Percentiles rank a stretch among this genome's conserved stretches.
Evolutionary conservation across 2,113 vertebrate genomes (phyloP).

Genomic region (Limnothrissa miodon): DNA sequence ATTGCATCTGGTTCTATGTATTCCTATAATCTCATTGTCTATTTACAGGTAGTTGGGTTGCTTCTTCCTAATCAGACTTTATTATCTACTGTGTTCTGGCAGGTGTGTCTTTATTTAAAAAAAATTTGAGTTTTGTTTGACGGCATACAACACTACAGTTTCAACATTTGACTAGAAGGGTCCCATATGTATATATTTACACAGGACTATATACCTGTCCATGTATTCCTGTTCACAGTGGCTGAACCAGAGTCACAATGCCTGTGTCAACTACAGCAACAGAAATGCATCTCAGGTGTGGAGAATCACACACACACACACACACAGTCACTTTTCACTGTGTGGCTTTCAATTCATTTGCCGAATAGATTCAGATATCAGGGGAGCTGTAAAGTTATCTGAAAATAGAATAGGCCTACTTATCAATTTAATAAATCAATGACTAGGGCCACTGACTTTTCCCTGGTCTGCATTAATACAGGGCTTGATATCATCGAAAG

Average conservation of each 20-base stretch:
- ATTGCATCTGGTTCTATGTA: background rate
- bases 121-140: background rate
- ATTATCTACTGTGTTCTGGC: slow-evolving; percentile 88
- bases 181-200: background rate
- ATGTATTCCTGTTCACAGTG: slow-evolving; percentile 68
- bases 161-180: background rate
- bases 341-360: background rate
- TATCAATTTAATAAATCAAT: slow-evolving; percentile 13
- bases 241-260: slow-evolving; percentile 96
- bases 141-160: background rate
- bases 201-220: slow-evolving; percentile 16
- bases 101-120: slow-evolving; percentile 66
- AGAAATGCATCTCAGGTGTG: slow-evolving; percentile 90
- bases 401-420: background rate
- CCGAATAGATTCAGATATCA: background rate
- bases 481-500: background rate
- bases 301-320: background rate
- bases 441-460: background rate
- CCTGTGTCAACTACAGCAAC: slow-evolving; percentile 94
- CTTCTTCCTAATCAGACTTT: slow-evolving; percentile 92
- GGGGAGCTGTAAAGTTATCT: background rate
- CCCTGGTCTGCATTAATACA: background rate
- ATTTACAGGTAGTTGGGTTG: slow-evolving; percentile 85
- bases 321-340: background rate
- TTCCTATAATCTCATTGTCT: background rate